These are phyloP conservation scores for Rhinolophus sinicus DNA, from an alignment of 2,113 vertebrate species.

Conservation along the genomic window DNA sequence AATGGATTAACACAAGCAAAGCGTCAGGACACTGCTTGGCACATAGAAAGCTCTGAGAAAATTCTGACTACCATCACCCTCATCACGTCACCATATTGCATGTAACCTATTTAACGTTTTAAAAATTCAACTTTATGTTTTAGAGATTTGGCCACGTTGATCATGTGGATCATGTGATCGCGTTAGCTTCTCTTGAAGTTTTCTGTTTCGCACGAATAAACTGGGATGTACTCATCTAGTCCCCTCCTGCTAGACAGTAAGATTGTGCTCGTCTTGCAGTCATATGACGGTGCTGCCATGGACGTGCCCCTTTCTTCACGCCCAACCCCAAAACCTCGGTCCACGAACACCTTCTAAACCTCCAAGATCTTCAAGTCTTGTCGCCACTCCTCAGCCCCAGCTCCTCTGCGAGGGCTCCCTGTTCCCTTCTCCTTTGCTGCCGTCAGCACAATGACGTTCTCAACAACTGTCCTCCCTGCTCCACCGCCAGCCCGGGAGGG, in stretches of 20 bases:
- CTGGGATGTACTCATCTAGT: neutral
- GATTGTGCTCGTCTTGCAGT: neutral
- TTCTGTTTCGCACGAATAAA: neutral
- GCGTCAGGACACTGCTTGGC: neutral
- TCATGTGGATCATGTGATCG: neutral
- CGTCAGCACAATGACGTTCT: neutral
- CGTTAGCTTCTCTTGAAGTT: neutral
- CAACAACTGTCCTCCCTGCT: neutral
- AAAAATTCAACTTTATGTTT: neutral
- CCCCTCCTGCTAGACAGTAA: neutral
- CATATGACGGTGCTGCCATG: neutral
- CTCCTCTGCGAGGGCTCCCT: neutral
- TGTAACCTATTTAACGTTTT: neutral
- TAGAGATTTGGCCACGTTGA: neutral
- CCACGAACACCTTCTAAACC: neutral
- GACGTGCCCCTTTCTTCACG: neutral
- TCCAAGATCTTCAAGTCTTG: neutral
- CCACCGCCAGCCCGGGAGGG: neutral
- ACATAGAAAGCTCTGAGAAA: neutral
- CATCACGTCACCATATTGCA: neutral
- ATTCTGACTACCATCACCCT: neutral
- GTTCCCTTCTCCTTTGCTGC: neutral
- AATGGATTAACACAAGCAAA: neutral
- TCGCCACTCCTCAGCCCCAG: neutral
- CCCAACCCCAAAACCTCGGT: neutral